Conservation (phyloP, 2,888 invertebrate genomes). For the Phorcus lineatus region DNA sequence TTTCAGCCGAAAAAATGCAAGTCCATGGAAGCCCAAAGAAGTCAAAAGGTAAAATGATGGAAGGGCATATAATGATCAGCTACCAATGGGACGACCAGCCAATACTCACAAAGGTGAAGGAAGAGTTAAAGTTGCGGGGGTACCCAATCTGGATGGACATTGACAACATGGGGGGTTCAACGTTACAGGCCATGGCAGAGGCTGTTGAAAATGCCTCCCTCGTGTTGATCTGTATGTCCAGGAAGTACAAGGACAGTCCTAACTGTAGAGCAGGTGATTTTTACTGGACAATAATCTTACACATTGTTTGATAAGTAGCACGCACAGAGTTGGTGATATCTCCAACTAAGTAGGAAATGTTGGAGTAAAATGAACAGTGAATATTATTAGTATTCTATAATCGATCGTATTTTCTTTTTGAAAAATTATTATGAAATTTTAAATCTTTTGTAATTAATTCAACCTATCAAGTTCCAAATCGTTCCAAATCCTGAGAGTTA, state of each 20-base stretch:
- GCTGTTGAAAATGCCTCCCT: constrained; percentile 60
- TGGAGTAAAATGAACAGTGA: too few species aligned
- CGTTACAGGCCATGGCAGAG: constrained; percentile 62
- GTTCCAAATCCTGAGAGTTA: too few species aligned
- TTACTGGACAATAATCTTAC: too few species aligned
- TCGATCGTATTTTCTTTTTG: too few species aligned
- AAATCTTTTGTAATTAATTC: too few species aligned
- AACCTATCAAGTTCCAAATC: too few species aligned
- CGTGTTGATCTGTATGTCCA: constrained; percentile 59
- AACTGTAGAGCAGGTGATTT: constrained; percentile 62
- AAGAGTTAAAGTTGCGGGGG: constrained; percentile 42
- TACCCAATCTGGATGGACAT: constrained; percentile 61
- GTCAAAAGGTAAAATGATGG: background rate
- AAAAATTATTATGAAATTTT: too few species aligned
- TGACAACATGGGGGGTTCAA: constrained; percentile 66
- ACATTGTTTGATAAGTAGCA: too few species aligned
- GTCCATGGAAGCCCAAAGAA: constrained; percentile 25
- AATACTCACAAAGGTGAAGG: constrained; percentile 46
- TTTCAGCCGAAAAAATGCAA: background rate
- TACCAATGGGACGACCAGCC: constrained; percentile 63
- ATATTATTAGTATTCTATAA: too few species aligned
- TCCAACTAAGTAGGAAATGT: too few species aligned
- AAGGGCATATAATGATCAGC: constrained; percentile 62
- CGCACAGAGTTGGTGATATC: too few species aligned
- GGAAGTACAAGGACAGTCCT: constrained; percentile 63